These are phyloP conservation scores for Stylophora pistillata DNA, from an alignment of 64 coral and sea anemone genomes.

Conservation along the genomic window DNA sequence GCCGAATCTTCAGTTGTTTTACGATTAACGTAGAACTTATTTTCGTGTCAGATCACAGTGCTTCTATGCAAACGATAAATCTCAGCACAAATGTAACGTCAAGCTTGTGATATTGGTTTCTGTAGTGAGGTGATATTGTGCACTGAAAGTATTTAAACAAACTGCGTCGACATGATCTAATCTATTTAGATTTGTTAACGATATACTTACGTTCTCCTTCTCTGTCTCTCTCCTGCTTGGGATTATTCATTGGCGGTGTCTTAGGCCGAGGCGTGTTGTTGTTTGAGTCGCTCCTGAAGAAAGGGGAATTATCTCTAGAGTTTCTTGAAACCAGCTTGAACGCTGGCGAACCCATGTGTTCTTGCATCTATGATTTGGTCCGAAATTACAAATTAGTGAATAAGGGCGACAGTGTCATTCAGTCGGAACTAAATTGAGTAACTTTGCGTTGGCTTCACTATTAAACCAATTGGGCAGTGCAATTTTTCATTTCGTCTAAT, in stretches of 20 bases:
- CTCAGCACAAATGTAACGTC: too few relatives aligned
- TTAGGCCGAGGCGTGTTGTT: slow-evolving; percentile 3
- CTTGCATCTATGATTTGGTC: neutral
- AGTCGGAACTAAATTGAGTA: neutral
- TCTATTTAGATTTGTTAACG: too few relatives aligned
- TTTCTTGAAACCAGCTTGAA: slow-evolving; percentile 19
- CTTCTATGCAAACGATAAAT: too few relatives aligned
- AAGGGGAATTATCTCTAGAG: slow-evolving; percentile 35
- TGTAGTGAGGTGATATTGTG: too few relatives aligned
- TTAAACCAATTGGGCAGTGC: neutral
- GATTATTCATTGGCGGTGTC: slow-evolving; percentile 6
- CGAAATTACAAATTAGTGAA: neutral
- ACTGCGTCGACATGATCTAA: too few relatives aligned
- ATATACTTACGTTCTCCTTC: slow-evolving; percentile 44
- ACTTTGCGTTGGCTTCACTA: neutral
- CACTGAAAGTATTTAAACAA: too few relatives aligned
- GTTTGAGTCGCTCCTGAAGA: slow-evolving; percentile 35
- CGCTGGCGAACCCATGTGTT: slow-evolving; percentile 27
- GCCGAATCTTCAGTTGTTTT: too few relatives aligned
- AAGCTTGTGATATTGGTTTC: too few relatives aligned
- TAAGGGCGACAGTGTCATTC: neutral
- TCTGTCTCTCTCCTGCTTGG: slow-evolving; percentile 29
- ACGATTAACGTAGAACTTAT: too few relatives aligned
- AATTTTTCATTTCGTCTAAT: neutral
- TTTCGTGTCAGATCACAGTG: too few relatives aligned